These are phyloP conservation scores for Xestia sexstrigata DNA, from an alignment of 2,888 invertebrate genomes.

Conservation along the genomic window DNA sequence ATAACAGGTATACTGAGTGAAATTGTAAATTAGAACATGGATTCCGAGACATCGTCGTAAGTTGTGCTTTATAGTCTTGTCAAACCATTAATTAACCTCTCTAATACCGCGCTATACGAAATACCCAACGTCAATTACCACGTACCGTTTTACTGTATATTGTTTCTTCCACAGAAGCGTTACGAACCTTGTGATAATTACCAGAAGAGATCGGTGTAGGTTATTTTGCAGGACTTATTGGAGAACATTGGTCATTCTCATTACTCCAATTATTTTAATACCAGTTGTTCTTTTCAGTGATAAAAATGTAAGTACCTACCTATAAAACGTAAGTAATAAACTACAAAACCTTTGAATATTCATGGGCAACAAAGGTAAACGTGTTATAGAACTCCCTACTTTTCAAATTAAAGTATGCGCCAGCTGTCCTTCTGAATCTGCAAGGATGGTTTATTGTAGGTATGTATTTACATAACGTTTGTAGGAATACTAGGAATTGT, in stretches of 20 bases:
- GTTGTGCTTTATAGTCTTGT: not conserved
- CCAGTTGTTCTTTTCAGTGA: conserved; percentile 76
- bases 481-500: no score
- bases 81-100: not conserved
- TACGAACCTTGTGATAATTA: conserved; percentile 77
- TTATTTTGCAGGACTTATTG: conserved; percentile 78
- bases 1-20: not conserved
- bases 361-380: no score
- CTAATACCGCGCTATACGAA: no score
- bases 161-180: conserved; percentile 77
- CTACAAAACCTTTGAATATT: not conserved
- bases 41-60: conserved; percentile 72
- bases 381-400: no score
- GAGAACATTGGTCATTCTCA: conserved; percentile 74
- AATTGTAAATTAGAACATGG: conserved; percentile 52
- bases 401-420: no score
- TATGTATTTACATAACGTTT: no score
- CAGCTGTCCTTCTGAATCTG: no score
- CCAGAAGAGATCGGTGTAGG: conserved; percentile 71
- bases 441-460: no score
- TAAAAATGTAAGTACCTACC: conserved; percentile 78
- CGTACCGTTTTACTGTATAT: not conserved
- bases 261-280: conserved; percentile 76
- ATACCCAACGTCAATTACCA: no score
- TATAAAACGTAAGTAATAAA: not conserved